Percentiles rank a stretch among this genome's conserved stretches.
These are phyloP conservation scores for Athalia rosae DNA, from an alignment of 2,888 invertebrate species.

Conservation along the genomic window DNA sequence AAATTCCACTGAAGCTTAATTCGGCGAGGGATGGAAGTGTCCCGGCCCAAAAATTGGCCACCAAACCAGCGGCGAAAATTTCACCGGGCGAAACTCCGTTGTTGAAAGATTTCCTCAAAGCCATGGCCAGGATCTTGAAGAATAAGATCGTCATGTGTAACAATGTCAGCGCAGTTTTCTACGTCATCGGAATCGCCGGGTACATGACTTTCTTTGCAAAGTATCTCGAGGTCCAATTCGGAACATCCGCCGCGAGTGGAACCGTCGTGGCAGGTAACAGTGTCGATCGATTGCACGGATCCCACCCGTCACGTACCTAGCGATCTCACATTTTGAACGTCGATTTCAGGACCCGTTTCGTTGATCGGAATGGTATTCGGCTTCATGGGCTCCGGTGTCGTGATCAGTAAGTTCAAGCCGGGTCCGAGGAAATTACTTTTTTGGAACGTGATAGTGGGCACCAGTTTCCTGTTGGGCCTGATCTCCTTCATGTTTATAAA, in stretches of 20 bases:
- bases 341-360: conserved; percentile 74
- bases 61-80: neutral
- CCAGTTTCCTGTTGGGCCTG: conserved; percentile 76
- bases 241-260: conserved; percentile 79
- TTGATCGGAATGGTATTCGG: conserved; percentile 79
- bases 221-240: conserved; percentile 85
- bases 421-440: conserved; percentile 76
- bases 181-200: conserved; percentile 79
- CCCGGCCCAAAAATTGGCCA: neutral
- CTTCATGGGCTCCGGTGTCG: conserved; percentile 77
- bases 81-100: conserved; percentile 61
- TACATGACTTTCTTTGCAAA: conserved; percentile 84
- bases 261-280: conserved; percentile 80
- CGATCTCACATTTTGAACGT: neutral
- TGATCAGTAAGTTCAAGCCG: conserved; percentile 79
- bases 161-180: conserved; percentile 80
- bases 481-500: conserved; percentile 76
- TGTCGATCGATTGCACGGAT: neutral
- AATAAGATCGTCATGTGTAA: conserved; percentile 82
- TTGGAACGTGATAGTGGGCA: conserved; percentile 80
- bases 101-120: conserved; percentile 76
- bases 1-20: conserved; percentile 61
- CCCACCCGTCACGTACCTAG: neutral
- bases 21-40: conserved; percentile 52
- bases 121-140: conserved; percentile 77